A percentile compares a stretch with the other conserved stretches of the same genome.
phyloP scores from a whole-genome alignment of 2,797 vertebrate species.

The Brachyalestes nurse region DNA sequence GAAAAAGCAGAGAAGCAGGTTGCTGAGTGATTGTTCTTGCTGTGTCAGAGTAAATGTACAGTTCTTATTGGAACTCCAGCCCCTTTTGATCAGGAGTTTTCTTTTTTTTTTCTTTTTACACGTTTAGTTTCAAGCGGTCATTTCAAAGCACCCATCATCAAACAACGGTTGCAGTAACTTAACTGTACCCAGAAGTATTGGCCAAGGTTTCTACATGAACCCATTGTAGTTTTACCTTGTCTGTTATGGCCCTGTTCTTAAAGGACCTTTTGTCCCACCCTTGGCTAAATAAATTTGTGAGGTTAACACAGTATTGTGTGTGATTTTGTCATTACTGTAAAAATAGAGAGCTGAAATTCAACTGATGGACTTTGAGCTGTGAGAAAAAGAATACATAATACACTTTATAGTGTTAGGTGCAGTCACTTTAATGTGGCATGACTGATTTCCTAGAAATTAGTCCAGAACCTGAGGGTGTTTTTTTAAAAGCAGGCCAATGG shows the following conservation, averaged over 20 bases:
- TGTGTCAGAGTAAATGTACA: neutral
- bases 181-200: neutral
- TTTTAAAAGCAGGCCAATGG: neutral
- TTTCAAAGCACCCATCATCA: neutral
- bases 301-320: neutral
- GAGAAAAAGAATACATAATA: no score
- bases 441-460: neutral
- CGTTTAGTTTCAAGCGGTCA: neutral
- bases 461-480: neutral
- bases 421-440: no score
- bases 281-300: neutral
- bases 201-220: neutral
- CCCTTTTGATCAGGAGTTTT: neutral
- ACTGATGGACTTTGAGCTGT: no score
- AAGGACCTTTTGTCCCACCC: neutral
- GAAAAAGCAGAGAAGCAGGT: conserved; percentile 4
- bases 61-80: neutral
- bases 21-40: neutral
- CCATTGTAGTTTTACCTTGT: neutral
- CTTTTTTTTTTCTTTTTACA: neutral
- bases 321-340: neutral
- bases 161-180: neutral
- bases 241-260: neutral
- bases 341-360: neutral
- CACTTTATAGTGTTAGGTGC: neutral